These are phyloP conservation scores for Graptemys geographica DNA, from an alignment of 2,797 vertebrate genomes.

Conservation along the genomic window DNA sequence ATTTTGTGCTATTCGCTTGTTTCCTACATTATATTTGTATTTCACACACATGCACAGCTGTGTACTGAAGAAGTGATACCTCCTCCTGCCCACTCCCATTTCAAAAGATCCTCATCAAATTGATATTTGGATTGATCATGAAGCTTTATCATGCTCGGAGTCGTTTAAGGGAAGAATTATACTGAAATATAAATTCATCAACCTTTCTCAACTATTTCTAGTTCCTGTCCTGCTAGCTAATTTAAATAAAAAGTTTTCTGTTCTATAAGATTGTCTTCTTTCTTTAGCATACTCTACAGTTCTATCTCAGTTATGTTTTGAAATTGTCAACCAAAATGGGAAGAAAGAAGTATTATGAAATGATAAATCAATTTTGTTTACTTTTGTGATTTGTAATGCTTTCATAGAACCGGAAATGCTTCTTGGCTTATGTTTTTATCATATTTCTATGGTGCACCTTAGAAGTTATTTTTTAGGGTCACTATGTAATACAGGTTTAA, in stretches of 20 bases:
- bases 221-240: not conserved
- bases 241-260: conserved; percentile 26
- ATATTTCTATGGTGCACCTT: conserved; percentile 13
- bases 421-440: conserved; percentile 5
- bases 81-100: not conserved
- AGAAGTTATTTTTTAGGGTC: not conserved
- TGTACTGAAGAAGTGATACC: not conserved
- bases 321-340: conserved; percentile 2
- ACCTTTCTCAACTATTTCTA: conserved; percentile 4
- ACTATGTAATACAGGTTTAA: not conserved
- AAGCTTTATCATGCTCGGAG: conserved; percentile 14
- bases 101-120: not conserved
- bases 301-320: not conserved
- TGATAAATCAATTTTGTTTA: not conserved
- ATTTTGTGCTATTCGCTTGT: conserved; percentile 1
- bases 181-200: not conserved
- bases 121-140: not conserved
- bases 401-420: not conserved
- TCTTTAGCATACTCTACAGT: not conserved
- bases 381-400: not conserved
- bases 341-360: conserved; percentile 1
- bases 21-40: not conserved
- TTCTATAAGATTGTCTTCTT: conserved; percentile 21
- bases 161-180: conserved; percentile 11
- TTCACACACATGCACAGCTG: not conserved